phyloP scores from a whole-genome alignment of 2,888 invertebrate species.

The Idaea aversata region DNA sequence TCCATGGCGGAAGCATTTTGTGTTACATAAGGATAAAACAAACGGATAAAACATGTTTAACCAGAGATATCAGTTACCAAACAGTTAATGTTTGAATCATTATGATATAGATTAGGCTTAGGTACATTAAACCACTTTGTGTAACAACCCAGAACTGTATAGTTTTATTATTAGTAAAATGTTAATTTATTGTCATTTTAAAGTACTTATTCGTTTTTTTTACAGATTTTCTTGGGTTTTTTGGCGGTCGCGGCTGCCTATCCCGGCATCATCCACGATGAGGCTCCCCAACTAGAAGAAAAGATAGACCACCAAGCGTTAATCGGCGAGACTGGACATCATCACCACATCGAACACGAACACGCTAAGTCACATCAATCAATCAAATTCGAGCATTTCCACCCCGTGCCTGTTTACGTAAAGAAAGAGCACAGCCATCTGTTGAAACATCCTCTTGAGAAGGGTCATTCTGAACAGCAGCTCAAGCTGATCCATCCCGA shows the following conservation, averaged over 20 bases:
- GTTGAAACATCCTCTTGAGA: slow-evolving; percentile 82
- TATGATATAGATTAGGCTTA: slow-evolving; percentile 25
- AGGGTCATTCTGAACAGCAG: slow-evolving; percentile 81
- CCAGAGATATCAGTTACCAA: not conserved
- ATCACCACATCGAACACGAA: slow-evolving; percentile 82
- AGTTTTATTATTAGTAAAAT: slow-evolving; percentile 9
- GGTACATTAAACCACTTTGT: slow-evolving; percentile 18
- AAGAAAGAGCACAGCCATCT: slow-evolving; percentile 84
- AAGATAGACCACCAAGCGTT: slow-evolving; percentile 62
- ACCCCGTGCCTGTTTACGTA: slow-evolving; percentile 84
- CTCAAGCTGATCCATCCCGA: slow-evolving; percentile 82
- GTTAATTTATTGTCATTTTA: not conserved
- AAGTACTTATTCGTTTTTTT: slow-evolving; percentile 22
- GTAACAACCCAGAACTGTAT: slow-evolving; percentile 11
- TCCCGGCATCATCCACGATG: slow-evolving; percentile 71
- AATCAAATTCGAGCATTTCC: slow-evolving; percentile 85
- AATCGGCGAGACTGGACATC: slow-evolving; percentile 76
- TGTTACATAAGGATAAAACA: slow-evolving; percentile 51
- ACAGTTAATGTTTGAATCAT: not conserved
- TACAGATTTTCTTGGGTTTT: slow-evolving; percentile 74
- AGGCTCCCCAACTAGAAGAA: slow-evolving; percentile 61
- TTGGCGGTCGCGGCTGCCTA: slow-evolving; percentile 69
- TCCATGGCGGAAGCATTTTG: slow-evolving; percentile 50
- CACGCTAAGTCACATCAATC: slow-evolving; percentile 86
- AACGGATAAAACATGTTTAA: slow-evolving; percentile 4